phyloP scores from a whole-genome alignment of 2,797 vertebrate genomes.

The Phrynocephalus guinanensis region DNA sequence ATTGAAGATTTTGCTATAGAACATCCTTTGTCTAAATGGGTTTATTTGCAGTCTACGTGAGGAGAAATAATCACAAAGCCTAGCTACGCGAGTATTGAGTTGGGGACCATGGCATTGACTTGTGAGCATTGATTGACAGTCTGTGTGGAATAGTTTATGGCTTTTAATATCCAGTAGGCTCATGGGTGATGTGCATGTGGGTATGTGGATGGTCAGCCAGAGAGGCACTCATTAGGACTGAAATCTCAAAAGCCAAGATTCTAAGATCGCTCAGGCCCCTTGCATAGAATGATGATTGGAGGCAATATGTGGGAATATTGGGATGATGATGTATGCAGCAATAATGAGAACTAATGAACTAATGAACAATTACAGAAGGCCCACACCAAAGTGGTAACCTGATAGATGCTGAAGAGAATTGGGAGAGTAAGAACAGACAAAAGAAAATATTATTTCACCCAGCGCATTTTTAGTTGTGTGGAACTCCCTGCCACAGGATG shows the following conservation, averaged over 20 bases:
- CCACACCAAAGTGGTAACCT: neutral
- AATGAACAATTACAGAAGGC: neutral
- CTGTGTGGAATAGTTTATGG: conserved; percentile 18
- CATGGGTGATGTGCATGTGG: neutral
- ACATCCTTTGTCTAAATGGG: neutral
- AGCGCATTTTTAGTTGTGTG: too few relatives aligned
- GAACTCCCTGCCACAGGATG: too few relatives aligned
- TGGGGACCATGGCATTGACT: conserved; percentile 14
- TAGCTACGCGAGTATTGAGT: conserved; percentile 29
- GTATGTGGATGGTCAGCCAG: neutral
- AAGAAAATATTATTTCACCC: too few relatives aligned
- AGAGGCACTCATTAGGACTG: neutral
- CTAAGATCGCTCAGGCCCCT: neutral
- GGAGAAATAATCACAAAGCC: conserved; percentile 22
- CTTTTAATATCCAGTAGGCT: conserved; percentile 13
- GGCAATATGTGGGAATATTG: neutral
- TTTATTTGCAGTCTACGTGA: conserved; percentile 5
- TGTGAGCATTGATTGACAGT: conserved; percentile 23
- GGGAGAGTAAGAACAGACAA: too few relatives aligned
- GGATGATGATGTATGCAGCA: neutral
- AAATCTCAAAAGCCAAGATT: neutral
- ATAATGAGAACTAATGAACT: neutral
- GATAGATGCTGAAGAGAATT: too few relatives aligned
- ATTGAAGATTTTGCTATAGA: neutral
- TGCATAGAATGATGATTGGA: neutral